phyloP scores from a whole-genome alignment of 2,888 invertebrate species.

The Limnephilus marmoratus region DNA sequence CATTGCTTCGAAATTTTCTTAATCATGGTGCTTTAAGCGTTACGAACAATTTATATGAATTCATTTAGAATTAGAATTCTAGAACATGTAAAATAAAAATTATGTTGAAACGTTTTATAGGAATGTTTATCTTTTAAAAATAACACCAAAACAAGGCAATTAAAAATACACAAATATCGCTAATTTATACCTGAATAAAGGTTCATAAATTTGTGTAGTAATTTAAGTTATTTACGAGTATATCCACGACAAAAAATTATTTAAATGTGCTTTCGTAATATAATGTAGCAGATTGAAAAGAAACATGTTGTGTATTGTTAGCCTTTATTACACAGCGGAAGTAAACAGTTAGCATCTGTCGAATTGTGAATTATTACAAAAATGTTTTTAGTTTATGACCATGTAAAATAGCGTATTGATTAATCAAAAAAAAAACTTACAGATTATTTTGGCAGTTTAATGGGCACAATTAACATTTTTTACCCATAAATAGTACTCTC shows the following conservation, averaged over 20 bases:
- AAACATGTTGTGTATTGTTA: neutral
- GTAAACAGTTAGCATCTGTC: neutral
- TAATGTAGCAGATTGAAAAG: neutral
- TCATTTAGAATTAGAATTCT: no score
- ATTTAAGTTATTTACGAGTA: neutral
- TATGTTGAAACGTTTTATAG: neutral
- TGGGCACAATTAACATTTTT: neutral
- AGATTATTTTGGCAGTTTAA: neutral
- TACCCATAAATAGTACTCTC: neutral
- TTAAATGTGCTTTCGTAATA: neutral
- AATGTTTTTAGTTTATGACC: neutral
- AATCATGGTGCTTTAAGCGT: neutral
- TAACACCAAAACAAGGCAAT: neutral
- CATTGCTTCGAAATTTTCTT: no score
- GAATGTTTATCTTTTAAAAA: neutral
- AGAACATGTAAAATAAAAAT: neutral
- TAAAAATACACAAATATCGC: neutral
- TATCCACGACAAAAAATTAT: neutral
- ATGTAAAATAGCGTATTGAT: neutral
- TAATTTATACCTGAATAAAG: neutral
- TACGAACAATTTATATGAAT: neutral
- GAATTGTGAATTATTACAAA: neutral
- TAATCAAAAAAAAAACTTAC: neutral
- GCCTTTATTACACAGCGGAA: neutral
- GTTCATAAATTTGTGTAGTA: neutral